phyloP scores from a whole-genome alignment of 2,888 invertebrate species.

The Flexamia atlantica region DNA sequence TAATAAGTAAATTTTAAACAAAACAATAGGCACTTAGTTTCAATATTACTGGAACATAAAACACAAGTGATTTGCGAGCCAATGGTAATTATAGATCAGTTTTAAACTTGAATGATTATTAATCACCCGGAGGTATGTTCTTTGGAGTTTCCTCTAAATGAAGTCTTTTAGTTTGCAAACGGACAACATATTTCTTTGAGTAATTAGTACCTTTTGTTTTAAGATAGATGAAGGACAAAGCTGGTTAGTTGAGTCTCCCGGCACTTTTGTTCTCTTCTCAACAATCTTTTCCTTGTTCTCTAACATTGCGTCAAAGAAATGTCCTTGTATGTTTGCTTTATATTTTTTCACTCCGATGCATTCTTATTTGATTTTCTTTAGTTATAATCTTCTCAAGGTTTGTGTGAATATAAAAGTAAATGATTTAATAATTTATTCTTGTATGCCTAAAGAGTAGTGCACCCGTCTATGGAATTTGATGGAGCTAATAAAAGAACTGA shows the following conservation, averaged over 20 bases:
- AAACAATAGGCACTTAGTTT: no score
- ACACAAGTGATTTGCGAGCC: no score
- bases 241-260: not conserved
- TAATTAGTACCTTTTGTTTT: slow-evolving; percentile 18
- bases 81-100: no score
- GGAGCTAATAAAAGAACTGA: no score
- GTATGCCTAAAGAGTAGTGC: no score
- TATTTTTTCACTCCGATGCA: not conserved
- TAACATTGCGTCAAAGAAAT: slow-evolving; percentile 1
- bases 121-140: no score
- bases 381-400: not conserved
- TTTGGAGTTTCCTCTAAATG: not conserved
- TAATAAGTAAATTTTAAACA: no score
- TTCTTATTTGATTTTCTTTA: not conserved
- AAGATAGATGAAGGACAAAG: slow-evolving; percentile 23
- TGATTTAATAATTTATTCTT: no score
- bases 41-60: no score
- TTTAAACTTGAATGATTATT: no score
- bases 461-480: no score
- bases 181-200: slow-evolving; percentile 18
- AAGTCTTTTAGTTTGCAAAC: not conserved
- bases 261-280: slow-evolving; percentile 12
- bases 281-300: slow-evolving; percentile 5
- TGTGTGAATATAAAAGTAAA: no score
- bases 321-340: not conserved